Evolutionary conservation across 2,113 vertebrate species (phyloP).

Genomic region (Sapayoa aenigma): DNA sequence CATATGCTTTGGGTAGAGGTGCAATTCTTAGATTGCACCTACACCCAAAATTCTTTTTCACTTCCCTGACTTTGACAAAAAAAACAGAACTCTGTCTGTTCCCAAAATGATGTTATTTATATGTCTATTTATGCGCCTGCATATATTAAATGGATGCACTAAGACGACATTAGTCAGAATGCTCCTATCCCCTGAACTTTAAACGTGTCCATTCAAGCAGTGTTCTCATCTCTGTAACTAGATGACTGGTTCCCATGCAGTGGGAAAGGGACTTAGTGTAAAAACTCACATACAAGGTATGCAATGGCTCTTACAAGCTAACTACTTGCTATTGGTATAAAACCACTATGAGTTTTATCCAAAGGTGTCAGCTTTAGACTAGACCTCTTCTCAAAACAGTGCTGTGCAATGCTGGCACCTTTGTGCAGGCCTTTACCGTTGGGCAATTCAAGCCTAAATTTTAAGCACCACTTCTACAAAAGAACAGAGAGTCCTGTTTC

Average conservation of each 20-base stretch:
- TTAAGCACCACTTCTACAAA: neutral
- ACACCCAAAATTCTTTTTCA: neutral
- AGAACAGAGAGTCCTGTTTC: neutral
- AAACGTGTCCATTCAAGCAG: neutral
- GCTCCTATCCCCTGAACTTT: neutral
- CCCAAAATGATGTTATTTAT: neutral
- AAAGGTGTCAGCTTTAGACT: neutral
- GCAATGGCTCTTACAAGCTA: rapidly evolving
- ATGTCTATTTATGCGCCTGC: neutral
- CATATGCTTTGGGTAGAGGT: neutral
- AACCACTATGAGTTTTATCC: neutral
- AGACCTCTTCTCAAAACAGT: neutral
- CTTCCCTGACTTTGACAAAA: neutral
- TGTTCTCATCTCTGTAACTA: neutral
- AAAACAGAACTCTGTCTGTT: neutral
- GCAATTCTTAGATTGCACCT: neutral
- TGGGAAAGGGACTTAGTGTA: neutral
- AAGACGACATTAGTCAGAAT: neutral
- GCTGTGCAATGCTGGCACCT: neutral
- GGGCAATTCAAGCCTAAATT: neutral
- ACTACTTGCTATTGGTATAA: neutral
- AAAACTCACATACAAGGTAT: neutral
- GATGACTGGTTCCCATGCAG: rapidly evolving
- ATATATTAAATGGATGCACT: neutral
- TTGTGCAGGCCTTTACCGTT: neutral